These are phyloP conservation scores for Liasis olivaceus DNA, from an alignment of 2,797 vertebrate genomes.

Conservation along the genomic window DNA sequence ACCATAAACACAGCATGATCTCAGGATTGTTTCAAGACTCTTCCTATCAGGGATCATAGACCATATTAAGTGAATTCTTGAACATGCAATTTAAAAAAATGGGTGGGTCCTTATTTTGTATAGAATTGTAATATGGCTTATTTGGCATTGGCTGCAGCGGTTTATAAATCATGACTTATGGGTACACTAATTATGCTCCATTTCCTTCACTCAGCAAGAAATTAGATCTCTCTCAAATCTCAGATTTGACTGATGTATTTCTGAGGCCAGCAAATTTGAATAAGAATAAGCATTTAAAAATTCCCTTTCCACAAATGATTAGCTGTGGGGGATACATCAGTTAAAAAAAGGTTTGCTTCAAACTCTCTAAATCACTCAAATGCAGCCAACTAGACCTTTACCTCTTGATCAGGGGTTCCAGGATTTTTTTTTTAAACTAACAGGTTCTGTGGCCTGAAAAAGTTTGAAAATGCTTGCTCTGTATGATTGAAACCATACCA, in stretches of 20 bases:
- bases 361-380: neutral
- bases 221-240: neutral
- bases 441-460: neutral
- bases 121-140: neutral
- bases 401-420: neutral
- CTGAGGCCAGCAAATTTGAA: neutral
- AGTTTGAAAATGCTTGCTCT: neutral
- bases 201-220: neutral
- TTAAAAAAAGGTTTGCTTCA: neutral
- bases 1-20: neutral
- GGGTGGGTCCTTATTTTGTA: neutral
- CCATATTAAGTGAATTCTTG: neutral
- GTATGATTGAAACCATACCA: neutral
- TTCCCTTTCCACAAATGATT: neutral
- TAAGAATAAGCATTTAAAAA: neutral
- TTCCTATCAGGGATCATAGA: neutral
- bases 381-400: neutral
- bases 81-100: neutral
- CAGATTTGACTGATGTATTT: neutral
- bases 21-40: neutral
- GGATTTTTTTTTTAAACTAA: neutral
- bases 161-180: neutral
- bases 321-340: too few species aligned
- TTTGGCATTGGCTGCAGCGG: neutral
- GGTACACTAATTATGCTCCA: too few species aligned